Conservation (phyloP, 2,113 vertebrate species). For the Hyperoodon ampullatus region DNA sequence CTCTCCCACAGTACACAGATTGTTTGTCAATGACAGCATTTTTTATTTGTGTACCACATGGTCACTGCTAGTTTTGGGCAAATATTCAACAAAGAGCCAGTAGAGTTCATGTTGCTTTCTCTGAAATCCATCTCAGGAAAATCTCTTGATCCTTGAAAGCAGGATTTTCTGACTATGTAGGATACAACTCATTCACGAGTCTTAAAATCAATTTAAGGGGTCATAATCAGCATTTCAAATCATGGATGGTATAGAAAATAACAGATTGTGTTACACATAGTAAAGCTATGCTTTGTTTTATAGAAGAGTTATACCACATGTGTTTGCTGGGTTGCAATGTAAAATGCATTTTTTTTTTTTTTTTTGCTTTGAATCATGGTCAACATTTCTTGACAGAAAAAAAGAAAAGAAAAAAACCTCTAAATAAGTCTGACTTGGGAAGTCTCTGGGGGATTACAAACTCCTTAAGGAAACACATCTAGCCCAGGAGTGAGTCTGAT, state of each 20-base stretch:
- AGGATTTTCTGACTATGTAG: not conserved
- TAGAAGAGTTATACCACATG: not conserved
- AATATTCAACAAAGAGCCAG: not conserved
- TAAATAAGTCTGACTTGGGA: not conserved
- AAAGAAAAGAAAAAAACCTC: not conserved
- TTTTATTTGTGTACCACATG: not conserved
- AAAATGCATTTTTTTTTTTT: not conserved
- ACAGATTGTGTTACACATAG: not conserved
- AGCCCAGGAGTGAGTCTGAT: not conserved
- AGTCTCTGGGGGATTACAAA: not conserved
- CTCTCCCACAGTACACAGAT: no score
- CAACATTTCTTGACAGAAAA: not conserved
- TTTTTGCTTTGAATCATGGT: not conserved
- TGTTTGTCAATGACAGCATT: not conserved
- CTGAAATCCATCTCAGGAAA: not conserved
- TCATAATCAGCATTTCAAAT: not conserved
- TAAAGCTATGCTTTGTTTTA: not conserved
- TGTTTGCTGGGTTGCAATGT: not conserved
- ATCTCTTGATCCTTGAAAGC: not conserved
- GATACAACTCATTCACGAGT: not conserved
- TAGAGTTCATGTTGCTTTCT: not conserved
- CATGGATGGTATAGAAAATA: not conserved
- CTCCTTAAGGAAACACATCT: not conserved
- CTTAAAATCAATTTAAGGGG: not conserved
- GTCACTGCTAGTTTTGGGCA: not conserved